Percentiles rank a stretch among this genome's conserved stretches.
Evolutionary conservation across 1,140 invertebrate species (phyloP).

Genomic region (Planococcus citri): DNA sequence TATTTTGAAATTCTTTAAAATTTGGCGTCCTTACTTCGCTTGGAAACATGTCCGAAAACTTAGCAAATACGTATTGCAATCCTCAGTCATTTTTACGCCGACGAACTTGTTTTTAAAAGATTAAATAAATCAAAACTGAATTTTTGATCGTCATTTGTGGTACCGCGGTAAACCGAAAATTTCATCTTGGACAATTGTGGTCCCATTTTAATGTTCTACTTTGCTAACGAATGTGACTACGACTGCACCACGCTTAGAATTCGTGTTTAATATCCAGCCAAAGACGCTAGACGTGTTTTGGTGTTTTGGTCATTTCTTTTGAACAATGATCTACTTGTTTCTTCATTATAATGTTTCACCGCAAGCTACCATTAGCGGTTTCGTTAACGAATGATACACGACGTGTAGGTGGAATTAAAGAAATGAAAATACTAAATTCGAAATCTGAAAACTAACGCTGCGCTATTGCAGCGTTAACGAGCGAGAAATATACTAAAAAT

Average conservation of each 20-base stretch:
- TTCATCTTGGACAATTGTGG: no score
- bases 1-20: no score
- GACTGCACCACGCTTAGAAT: no score
- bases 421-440: neutral
- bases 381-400: neutral
- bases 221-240: no score
- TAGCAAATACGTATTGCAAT: no score
- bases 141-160: no score
- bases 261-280: neutral
- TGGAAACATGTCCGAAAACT: no score
- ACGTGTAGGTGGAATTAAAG: neutral
- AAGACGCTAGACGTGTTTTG: neutral
- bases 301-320: neutral
- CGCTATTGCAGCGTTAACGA: neutral
- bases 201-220: neutral
- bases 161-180: no score
- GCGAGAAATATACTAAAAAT: neutral
- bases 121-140: no score
- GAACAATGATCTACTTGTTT: neutral
- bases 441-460: neutral
- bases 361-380: conserved; percentile 6
- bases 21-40: no score
- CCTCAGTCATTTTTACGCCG: no score
- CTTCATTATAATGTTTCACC: neutral
- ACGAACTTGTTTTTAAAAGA: no score